Base-by-base conservation (phyloP, 35 echinoderm and acorn worm species). In the Heliocidaris erythrogramma region DNA sequence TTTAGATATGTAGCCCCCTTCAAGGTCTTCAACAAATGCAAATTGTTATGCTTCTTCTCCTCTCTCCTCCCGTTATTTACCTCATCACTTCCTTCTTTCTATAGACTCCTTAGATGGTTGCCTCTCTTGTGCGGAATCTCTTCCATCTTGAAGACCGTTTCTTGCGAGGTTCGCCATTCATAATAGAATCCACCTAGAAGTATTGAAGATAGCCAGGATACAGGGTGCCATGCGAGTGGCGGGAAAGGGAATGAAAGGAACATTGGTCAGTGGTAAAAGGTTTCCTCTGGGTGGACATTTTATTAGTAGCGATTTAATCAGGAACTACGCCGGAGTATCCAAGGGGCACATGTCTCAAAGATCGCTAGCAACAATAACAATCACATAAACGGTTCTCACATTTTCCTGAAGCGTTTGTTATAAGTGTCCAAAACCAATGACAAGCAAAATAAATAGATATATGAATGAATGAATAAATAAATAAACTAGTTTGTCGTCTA, bases 91-190 rank as follows among this genome's bases (percentile, higher is more conserved):
- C 69, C 52, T 56, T 2, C 85, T n/a, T n/a, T 86, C 85, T 86
- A 32, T 89, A 5, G 7, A 12, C 47, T 5, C 31, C 87, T 48
- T 89, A 89, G 31, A 89, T 89, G 13, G 87, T 89, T 5, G 87
- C 87, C 16, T 89, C 87, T 12, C 87, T 13, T 78, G 65, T 78
- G 4, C 65, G 21, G 47, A 89, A 89, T 13, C 87, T 32, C 87
- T 89, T 89, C 87, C 87, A 89, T 12, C 87, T 32, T 48, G 87
- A 89, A 4, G 87, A n/a, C 0, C 87, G 31, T 18, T 89, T 89
- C 87, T 89, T 89, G 87, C 9, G 29, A 48, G 31, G 87, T 16
- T 89, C 87, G 12, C 87, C 47, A 48, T 89, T 89, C 87, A 89
- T 89, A 31, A 89, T 32, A 18, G 87, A 32, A n/a, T 32, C 87